Percentiles rank a stretch among this genome's conserved stretches.
Conservation (phyloP, 2,888 invertebrate genomes). For the Nymphalis polychloros region DNA sequence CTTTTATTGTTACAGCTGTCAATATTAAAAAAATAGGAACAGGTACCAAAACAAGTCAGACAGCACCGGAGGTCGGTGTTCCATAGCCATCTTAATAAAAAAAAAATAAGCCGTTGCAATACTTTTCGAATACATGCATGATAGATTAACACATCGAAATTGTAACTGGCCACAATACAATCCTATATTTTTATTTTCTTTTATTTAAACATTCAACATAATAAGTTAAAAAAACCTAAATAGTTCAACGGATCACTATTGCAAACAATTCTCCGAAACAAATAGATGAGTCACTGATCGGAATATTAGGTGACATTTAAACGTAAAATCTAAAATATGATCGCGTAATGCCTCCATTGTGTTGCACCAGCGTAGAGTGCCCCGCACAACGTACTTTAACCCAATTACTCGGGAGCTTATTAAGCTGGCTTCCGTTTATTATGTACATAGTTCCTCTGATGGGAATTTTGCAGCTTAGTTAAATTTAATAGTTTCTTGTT, state of each 20-base stretch:
- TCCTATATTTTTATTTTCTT: too few relatives aligned
- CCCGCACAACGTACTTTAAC: slow-evolving; percentile 52
- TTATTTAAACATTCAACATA: too few relatives aligned
- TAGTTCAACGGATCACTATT: too few relatives aligned
- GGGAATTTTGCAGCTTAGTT: slow-evolving; percentile 38
- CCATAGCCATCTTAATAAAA: neutral
- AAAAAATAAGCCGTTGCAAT: neutral
- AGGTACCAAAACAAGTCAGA: neutral
- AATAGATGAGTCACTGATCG: neutral
- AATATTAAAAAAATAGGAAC: neutral
- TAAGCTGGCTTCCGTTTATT: slow-evolving; percentile 45
- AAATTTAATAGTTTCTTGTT: slow-evolving; percentile 38
- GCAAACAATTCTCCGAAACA: neutral
- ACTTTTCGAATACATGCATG: neutral
- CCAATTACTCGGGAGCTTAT: slow-evolving; percentile 54
- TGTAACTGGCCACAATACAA: too few relatives aligned
- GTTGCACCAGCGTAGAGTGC: slow-evolving; percentile 42
- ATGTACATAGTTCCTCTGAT: slow-evolving; percentile 37
- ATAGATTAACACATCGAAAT: too few relatives aligned
- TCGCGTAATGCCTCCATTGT: slow-evolving; percentile 45
- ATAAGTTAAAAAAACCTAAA: too few relatives aligned
- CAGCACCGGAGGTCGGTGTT: neutral
- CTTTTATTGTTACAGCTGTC: neutral
- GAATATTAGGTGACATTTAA: slow-evolving; percentile 1
- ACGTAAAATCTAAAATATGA: slow-evolving; percentile 8